Conservation (phyloP, 2,113 vertebrate species). For the Epinephelus moara region DNA sequence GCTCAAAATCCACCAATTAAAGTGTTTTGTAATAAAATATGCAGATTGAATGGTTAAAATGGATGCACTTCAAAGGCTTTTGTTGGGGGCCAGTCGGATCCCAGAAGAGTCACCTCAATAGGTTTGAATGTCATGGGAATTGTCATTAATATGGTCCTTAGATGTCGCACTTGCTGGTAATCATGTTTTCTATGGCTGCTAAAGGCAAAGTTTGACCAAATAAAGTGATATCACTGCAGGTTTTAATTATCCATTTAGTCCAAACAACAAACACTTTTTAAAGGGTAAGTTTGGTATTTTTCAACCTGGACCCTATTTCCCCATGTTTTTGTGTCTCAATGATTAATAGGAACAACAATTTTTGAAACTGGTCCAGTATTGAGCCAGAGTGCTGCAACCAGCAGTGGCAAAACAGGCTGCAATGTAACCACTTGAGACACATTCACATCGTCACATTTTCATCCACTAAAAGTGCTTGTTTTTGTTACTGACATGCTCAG, state of each 20-base stretch:
- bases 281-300: not conserved
- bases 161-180: constrained; percentile 53
- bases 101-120: constrained; percentile 66
- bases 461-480: too few species aligned
- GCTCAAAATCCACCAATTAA: constrained; percentile 81
- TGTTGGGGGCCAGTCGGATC: constrained; percentile 69
- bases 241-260: constrained; percentile 29
- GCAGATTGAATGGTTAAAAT: constrained; percentile 81
- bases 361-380: too few species aligned
- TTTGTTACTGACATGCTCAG: too few species aligned
- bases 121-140: constrained; percentile 72
- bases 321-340: too few species aligned
- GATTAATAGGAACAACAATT: too few species aligned
- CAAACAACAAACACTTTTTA: constrained; percentile 13
- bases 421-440: too few species aligned
- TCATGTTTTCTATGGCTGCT: constrained; percentile 18
- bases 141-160: constrained; percentile 65
- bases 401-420: too few species aligned
- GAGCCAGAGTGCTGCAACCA: too few species aligned
- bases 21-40: constrained; percentile 81
- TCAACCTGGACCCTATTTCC: too few species aligned
- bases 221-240: constrained; percentile 22
- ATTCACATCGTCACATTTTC: too few species aligned
- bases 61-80: constrained; percentile 80
- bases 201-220: constrained; percentile 32